Conservation (phyloP, 2,888 invertebrate genomes). For the Endotricha flammealis region DNA sequence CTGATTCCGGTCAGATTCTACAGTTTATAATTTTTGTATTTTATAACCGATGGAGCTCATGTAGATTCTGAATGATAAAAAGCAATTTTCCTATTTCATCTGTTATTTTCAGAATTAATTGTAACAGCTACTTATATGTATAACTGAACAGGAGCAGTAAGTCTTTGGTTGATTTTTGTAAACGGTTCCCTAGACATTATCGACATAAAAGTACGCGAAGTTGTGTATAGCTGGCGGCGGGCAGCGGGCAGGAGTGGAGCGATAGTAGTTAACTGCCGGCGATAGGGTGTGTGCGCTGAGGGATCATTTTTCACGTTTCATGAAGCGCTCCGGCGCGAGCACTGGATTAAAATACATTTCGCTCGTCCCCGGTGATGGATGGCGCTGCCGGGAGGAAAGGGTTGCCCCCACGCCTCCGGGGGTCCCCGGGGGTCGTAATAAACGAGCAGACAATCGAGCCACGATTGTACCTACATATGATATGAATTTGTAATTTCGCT, state of each 20-base stretch:
- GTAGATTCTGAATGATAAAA: no score
- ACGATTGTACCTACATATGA: constrained; percentile 29
- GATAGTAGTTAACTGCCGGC: constrained; percentile 14
- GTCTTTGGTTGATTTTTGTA: not conserved
- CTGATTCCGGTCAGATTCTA: no score
- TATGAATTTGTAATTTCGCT: constrained; percentile 48
- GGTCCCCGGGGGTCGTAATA: constrained; percentile 25
- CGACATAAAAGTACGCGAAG: not conserved
- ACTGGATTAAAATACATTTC: constrained; percentile 78
- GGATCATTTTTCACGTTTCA: constrained; percentile 77
- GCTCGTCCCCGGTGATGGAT: constrained; percentile 68
- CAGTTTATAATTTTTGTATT: no score
- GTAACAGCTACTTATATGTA: no score
- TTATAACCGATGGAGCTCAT: no score
- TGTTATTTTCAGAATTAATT: no score
- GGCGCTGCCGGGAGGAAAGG: constrained; percentile 54
- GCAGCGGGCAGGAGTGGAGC: constrained; percentile 4
- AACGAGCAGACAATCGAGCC: constrained; percentile 36
- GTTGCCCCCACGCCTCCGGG: constrained; percentile 36
- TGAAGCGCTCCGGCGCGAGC: constrained; percentile 65
- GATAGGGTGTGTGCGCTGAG: constrained; percentile 31
- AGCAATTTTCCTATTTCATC: no score
- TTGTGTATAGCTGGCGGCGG: not conserved
- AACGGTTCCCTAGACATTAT: constrained; percentile 1
- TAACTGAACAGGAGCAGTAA: not conserved